Conservation (phyloP, 2,888 invertebrate genomes). For the Drosophila formosana region DNA sequence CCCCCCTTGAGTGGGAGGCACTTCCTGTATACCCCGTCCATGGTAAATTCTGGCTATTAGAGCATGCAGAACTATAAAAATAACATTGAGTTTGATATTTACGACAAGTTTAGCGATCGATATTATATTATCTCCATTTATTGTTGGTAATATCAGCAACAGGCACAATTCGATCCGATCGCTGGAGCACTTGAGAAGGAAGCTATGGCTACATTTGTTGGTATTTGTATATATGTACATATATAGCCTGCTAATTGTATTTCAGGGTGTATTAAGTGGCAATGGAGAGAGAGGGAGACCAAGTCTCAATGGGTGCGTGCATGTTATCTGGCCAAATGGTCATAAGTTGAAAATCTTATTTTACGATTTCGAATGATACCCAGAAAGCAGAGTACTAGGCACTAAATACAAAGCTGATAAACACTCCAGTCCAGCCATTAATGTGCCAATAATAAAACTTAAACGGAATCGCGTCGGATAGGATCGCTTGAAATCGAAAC, state of each 20-base stretch:
- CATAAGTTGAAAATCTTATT: slow-evolving; percentile 81
- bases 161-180: slow-evolving; percentile 55
- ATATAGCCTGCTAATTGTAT: slow-evolving; percentile 33
- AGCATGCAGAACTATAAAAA: slow-evolving; percentile 44
- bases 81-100: slow-evolving; percentile 72
- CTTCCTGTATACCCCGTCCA: slow-evolving; percentile 26
- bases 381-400: slow-evolving; percentile 57
- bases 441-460: slow-evolving; percentile 72
- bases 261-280: slow-evolving; percentile 47
- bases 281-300: slow-evolving; percentile 30
- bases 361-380: slow-evolving; percentile 79
- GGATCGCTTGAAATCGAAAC: not conserved
- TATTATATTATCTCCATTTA: slow-evolving; percentile 76
- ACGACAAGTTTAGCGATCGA: slow-evolving; percentile 74
- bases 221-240: not conserved
- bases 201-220: slow-evolving; percentile 8
- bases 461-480: slow-evolving; percentile 37
- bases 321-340: slow-evolving; percentile 67
- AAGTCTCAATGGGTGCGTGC: slow-evolving; percentile 14
- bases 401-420: slow-evolving; percentile 66
- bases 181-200: slow-evolving; percentile 56
- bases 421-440: slow-evolving; percentile 46
- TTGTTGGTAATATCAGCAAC: slow-evolving; percentile 59
- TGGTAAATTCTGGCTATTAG: slow-evolving; percentile 26
- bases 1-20: not conserved